A percentile compares a stretch with the other conserved stretches of the same genome.
Evolutionary conservation across 2,113 vertebrate species (phyloP).

Genomic region (Chlorodrepanis virens): DNA sequence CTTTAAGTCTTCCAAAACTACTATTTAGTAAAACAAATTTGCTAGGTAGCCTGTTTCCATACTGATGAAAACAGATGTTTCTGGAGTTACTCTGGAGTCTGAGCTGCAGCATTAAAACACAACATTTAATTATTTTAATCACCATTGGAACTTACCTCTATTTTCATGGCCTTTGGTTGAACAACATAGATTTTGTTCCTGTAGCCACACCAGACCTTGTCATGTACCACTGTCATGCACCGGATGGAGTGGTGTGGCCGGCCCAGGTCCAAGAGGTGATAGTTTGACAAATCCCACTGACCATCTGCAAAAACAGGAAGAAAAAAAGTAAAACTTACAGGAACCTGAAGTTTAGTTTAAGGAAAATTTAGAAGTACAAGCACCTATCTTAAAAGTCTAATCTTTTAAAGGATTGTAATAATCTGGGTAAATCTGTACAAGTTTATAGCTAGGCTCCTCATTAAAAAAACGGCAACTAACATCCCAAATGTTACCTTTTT

Average conservation of each 20-base stretch:
- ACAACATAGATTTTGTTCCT: slow-evolving; percentile 97
- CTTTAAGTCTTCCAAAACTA: not conserved
- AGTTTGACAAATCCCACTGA: slow-evolving; percentile 97
- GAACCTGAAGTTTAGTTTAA: not conserved
- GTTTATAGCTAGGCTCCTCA: not conserved
- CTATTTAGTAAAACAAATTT: not conserved
- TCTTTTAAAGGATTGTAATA: not conserved
- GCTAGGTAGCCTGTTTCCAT: not conserved
- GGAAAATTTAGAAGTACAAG: not conserved
- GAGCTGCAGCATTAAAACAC: not conserved
- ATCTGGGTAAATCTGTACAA: not conserved
- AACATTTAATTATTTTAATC: not conserved
- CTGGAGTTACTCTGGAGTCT: not conserved
- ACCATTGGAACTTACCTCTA: slow-evolving; percentile 80
- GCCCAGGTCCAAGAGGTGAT: slow-evolving; percentile 93
- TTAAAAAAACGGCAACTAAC: not conserved
- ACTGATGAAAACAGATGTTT: not conserved
- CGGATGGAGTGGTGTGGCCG: slow-evolving; percentile 91
- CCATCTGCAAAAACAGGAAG: slow-evolving; percentile 81
- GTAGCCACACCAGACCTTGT: slow-evolving; percentile 98
- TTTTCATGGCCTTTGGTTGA: slow-evolving; percentile 97
- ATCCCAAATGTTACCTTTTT: not conserved
- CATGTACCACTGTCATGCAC: slow-evolving; percentile 96
- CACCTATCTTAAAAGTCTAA: not conserved
- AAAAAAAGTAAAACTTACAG: not conserved